Evolutionary conservation across 2,797 vertebrate species (phyloP).

Genomic region (Lemur catta): DNA sequence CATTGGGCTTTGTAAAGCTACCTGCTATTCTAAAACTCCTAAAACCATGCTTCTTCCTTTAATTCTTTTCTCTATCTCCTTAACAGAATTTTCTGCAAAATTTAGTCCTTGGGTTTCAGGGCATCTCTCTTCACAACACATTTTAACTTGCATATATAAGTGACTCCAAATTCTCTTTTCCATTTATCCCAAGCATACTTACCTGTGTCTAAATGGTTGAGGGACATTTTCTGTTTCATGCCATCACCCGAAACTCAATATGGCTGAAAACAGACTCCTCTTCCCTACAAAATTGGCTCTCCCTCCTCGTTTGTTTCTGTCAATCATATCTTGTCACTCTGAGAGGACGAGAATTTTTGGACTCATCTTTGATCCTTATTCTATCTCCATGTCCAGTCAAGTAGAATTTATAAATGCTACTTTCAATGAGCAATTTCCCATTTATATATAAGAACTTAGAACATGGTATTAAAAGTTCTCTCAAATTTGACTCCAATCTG

Average conservation of each 20-base stretch:
- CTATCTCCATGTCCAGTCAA: not conserved
- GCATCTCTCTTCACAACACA: not conserved
- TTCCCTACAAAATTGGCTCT: not conserved
- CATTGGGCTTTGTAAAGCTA: not conserved
- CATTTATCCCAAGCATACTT: not conserved
- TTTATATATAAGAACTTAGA: not conserved
- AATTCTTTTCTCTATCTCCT: not conserved
- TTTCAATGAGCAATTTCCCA: not conserved
- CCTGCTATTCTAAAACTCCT: not conserved
- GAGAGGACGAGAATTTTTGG: not conserved
- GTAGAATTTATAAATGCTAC: not conserved
- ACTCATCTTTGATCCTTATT: not conserved
- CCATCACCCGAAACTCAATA: not conserved
- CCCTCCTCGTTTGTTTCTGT: not conserved
- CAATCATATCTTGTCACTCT: not conserved
- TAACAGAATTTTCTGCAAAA: not conserved
- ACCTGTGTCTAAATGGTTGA: not conserved
- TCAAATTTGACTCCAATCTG: not conserved
- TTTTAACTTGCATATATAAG: not conserved
- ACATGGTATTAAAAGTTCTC: not conserved
- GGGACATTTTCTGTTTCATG: no score
- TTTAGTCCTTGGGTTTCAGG: not conserved
- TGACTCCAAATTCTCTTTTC: not conserved
- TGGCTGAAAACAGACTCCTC: not conserved
- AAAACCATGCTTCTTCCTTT: not conserved